A percentile compares a stretch with the other conserved stretches of the same genome.
phyloP scores from a whole-genome alignment of 1,140 invertebrate genomes.

The Heliothis virescens region DNA sequence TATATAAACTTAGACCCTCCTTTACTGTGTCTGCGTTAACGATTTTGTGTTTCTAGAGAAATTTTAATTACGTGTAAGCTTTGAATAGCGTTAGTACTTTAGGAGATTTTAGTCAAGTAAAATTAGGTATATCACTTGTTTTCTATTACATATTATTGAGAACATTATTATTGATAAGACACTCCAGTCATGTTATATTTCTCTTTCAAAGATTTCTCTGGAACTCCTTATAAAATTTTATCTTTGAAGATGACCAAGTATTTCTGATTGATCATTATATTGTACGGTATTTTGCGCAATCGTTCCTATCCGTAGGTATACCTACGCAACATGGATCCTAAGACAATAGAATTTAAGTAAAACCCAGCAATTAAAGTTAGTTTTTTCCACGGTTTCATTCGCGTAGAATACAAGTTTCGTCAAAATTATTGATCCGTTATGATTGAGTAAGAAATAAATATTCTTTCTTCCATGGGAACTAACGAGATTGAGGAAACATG shows the following conservation, averaged over 20 bases:
- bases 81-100: not conserved
- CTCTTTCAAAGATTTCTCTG: too few relatives aligned
- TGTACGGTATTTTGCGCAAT: too few relatives aligned
- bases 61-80: not conserved
- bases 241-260: too few relatives aligned
- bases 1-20: conserved; percentile 2
- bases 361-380: conserved; percentile 37
- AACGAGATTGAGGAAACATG: not conserved
- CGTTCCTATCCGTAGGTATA: too few relatives aligned
- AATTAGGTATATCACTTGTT: too few relatives aligned
- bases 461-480: conserved; percentile 41
- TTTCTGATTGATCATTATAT: too few relatives aligned
- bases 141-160: too few relatives aligned
- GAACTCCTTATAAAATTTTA: too few relatives aligned
- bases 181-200: too few relatives aligned
- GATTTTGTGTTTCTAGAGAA: not conserved
- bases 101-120: too few relatives aligned
- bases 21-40: conserved; percentile 11
- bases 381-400: conserved; percentile 46
- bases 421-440: conserved; percentile 48
- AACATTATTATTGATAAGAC: too few relatives aligned
- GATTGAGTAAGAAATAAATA: conserved; percentile 46
- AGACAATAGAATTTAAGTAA: conserved; percentile 36
- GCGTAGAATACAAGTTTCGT: conserved; percentile 41
- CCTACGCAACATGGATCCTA: not conserved